These are phyloP conservation scores for Xerus rutilus DNA, from an alignment of 2,797 vertebrate species.

Conservation along the genomic window DNA sequence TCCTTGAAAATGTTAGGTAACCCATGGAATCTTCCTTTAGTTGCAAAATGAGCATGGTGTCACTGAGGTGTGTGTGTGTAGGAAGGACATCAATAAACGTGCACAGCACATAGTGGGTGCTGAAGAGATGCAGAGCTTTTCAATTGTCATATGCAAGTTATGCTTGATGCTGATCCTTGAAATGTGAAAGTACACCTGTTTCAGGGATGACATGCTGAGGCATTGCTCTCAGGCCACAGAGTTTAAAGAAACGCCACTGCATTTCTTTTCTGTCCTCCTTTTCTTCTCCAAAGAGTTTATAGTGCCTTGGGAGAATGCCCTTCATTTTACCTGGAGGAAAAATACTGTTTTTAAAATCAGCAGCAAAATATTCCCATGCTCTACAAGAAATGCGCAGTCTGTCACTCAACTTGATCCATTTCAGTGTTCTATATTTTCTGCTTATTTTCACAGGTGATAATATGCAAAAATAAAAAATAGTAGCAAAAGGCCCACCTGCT, in stretches of 20 bases:
- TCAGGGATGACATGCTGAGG: neutral
- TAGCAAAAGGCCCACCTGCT: neutral
- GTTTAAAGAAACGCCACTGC: neutral
- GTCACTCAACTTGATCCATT: neutral
- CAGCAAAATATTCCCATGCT: neutral
- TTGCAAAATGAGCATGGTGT: neutral
- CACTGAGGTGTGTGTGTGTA: no score
- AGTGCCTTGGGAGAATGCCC: neutral
- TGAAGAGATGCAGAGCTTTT: neutral
- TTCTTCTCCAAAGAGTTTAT: neutral
- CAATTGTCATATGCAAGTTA: no score
- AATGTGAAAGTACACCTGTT: neutral
- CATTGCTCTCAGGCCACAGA: neutral
- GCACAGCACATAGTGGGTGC: no score
- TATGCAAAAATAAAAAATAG: neutral
- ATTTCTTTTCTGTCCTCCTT: neutral
- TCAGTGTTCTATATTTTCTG: neutral
- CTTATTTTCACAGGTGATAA: neutral
- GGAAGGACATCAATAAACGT: neutral
- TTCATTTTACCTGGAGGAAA: slow-evolving; percentile 44
- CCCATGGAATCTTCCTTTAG: neutral
- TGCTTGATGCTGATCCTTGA: neutral
- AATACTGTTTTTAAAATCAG: slow-evolving; percentile 50
- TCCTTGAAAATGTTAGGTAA: neutral
- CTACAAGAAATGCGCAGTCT: neutral